Percentiles rank a stretch among this genome's conserved stretches.
phyloP scores from a whole-genome alignment of 1,140 invertebrate genomes.

The Caenorhabditis latens region DNA sequence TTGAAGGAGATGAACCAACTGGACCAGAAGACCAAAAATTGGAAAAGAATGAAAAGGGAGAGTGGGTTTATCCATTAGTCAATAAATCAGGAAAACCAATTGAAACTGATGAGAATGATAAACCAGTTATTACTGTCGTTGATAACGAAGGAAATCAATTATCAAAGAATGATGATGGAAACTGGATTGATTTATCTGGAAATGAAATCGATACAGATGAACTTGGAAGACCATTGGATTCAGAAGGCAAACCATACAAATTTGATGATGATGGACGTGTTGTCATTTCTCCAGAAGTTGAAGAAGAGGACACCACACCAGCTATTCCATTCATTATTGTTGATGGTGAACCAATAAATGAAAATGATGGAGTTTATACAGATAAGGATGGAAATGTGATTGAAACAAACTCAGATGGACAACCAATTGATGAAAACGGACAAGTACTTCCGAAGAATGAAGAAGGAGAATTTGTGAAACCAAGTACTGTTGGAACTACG shows the following conservation, averaged over 20 bases:
- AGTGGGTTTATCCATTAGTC: slow-evolving; percentile 70
- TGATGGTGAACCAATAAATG: slow-evolving; percentile 57
- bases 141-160: slow-evolving; percentile 58
- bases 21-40: slow-evolving; percentile 71
- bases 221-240: slow-evolving; percentile 58
- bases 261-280: slow-evolving; percentile 47
- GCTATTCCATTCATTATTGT: slow-evolving; percentile 50
- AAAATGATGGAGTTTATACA: slow-evolving; percentile 59
- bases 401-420: slow-evolving; percentile 57
- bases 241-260: slow-evolving; percentile 56
- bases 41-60: slow-evolving; percentile 66
- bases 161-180: slow-evolving; percentile 56
- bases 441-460: slow-evolving; percentile 71
- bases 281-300: slow-evolving; percentile 11
- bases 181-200: slow-evolving; percentile 57
- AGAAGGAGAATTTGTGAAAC: slow-evolving; percentile 63
- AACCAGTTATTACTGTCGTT: slow-evolving; percentile 64
- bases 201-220: slow-evolving; percentile 61
- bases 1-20: slow-evolving; percentile 51
- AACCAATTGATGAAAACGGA: slow-evolving; percentile 54
- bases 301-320: slow-evolving; percentile 32
- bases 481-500: neutral
- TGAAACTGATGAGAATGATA: slow-evolving; percentile 56
- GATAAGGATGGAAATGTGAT: slow-evolving; percentile 57
- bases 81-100: slow-evolving; percentile 51